These are phyloP conservation scores for Lucilia sericata DNA, from an alignment of 1,140 invertebrate species.

Conservation along the genomic window DNA sequence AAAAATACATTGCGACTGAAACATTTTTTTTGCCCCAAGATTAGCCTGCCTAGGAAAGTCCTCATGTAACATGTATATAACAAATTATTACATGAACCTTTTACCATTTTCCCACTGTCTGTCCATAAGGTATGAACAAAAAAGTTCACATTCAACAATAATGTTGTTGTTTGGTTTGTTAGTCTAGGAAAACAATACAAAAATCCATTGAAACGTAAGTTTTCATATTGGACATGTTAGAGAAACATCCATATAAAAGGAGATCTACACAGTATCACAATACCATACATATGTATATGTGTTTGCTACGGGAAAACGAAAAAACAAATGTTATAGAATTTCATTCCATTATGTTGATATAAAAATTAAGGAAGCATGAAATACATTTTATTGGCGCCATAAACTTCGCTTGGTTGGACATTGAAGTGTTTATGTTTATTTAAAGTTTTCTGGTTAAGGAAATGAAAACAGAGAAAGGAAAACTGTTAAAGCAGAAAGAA, in stretches of 20 bases:
- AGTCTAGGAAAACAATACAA: background rate
- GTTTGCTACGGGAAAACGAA: background rate
- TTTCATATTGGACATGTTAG: background rate
- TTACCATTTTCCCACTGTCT: too few species aligned
- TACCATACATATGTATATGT: background rate
- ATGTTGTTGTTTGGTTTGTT: background rate
- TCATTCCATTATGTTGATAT: slow-evolving; percentile 54
- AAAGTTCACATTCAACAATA: too few species aligned
- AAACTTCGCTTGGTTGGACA: slow-evolving; percentile 68
- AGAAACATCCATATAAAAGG: background rate
- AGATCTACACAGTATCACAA: background rate
- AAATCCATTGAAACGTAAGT: background rate
- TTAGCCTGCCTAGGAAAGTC: too few species aligned
- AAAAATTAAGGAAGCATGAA: slow-evolving; percentile 69
- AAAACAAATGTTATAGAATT: slow-evolving; percentile 34
- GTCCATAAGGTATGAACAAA: too few species aligned
- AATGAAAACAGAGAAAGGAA: too few species aligned
- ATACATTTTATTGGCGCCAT: slow-evolving; percentile 68
- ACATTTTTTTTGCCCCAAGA: too few species aligned
- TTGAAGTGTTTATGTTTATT: slow-evolving; percentile 56
- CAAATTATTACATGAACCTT: too few species aligned
- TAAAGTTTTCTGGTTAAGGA: background rate
- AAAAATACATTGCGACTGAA: too few species aligned
- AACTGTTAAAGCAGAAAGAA: too few species aligned
- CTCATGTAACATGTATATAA: too few species aligned